phyloP scores from a whole-genome alignment of 2,113 vertebrate species.

The Zosterops lateralis region DNA sequence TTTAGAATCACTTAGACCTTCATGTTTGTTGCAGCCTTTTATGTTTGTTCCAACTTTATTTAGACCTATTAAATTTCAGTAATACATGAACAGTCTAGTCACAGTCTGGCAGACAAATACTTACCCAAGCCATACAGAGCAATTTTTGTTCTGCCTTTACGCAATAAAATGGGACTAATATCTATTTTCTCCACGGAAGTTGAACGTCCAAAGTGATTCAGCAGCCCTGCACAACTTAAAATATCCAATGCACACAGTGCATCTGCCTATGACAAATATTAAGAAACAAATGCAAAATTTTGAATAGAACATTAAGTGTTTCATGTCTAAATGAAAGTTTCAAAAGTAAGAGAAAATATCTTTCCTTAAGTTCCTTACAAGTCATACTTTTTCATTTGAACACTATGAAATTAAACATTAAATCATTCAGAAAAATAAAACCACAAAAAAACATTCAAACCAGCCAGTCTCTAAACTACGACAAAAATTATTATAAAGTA shows the following conservation, averaged over 20 bases:
- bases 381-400: neutral
- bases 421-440: neutral
- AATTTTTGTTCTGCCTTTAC: constrained; percentile 90
- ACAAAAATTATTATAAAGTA: neutral
- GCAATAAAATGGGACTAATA: constrained; percentile 90
- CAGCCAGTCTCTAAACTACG: neutral
- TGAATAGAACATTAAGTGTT: neutral
- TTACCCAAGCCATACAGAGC: constrained; percentile 94
- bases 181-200: constrained; percentile 91
- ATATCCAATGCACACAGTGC: constrained; percentile 92
- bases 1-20: neutral
- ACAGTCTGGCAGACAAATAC: constrained; percentile 22
- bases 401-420: neutral
- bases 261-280: constrained; percentile 79
- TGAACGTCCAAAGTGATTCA: constrained; percentile 95
- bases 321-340: neutral
- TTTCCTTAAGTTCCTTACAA: neutral
- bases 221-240: constrained; percentile 88
- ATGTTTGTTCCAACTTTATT: neutral
- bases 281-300: neutral
- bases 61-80: neutral
- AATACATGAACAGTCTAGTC: neutral
- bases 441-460: neutral
- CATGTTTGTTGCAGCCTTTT: neutral
- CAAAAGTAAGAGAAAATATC: neutral